Conservation (phyloP, 2,888 invertebrate species). For the Temnothorax rugatulus region DNA sequence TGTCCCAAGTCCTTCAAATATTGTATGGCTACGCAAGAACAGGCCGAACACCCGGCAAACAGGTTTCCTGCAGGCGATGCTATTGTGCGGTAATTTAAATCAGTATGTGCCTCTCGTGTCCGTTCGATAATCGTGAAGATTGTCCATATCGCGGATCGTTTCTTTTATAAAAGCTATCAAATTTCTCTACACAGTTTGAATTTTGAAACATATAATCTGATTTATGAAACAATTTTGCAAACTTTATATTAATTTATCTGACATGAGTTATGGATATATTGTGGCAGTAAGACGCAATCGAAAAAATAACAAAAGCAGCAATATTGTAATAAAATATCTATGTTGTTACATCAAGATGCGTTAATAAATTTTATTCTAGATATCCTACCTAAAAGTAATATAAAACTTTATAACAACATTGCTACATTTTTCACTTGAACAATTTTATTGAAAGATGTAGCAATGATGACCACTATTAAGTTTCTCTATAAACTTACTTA, state of each 20-base stretch:
- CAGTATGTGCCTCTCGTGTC: slow-evolving; percentile 44
- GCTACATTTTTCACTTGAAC: not conserved
- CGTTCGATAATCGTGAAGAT: slow-evolving; percentile 34
- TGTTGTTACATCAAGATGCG: not conserved
- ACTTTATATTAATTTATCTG: not conserved
- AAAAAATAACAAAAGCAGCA: not conserved
- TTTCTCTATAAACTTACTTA: not conserved
- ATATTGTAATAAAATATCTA: not conserved
- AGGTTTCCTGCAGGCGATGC: slow-evolving; percentile 57
- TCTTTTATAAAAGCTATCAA: slow-evolving; percentile 5
- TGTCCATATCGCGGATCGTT: slow-evolving; percentile 3
- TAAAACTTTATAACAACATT: not conserved
- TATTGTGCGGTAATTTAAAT: slow-evolving; percentile 64
- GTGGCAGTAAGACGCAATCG: not conserved
- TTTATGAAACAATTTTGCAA: not conserved
- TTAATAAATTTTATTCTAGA: not conserved
- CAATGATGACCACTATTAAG: not conserved
- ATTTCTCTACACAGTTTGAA: not conserved
- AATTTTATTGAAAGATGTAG: not conserved
- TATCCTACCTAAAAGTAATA: not conserved
- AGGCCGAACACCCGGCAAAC: slow-evolving; percentile 59
- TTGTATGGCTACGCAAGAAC: slow-evolving; percentile 48
- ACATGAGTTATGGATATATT: not conserved
- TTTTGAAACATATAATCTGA: slow-evolving; percentile 4
- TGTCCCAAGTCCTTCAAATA: slow-evolving; percentile 48